Evolutionary conservation across 2,113 vertebrate genomes (phyloP), one percentile per base, ranked within the genome.

Genomic region (Eurypyga helias): DNA sequence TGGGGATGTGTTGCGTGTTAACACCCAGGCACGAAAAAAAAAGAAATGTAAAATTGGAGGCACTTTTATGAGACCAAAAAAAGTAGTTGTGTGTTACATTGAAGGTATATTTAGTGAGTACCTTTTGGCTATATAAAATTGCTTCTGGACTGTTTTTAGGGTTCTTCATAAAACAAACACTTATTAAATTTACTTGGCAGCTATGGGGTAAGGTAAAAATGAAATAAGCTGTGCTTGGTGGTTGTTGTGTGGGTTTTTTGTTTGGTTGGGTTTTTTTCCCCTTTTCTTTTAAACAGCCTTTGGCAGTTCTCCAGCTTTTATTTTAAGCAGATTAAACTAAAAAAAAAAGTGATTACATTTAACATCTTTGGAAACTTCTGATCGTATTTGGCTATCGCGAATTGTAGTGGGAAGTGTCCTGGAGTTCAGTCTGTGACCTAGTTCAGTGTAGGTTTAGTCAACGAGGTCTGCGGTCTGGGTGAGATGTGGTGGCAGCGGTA

Each of bases 181-280:
- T 98, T 98, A 98, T 96, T 98, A 98, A 93, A 97, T 98, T 98
- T 96, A 86, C 90, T 97, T 98, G 97, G 96, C 96, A 98, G 93
- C 95, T 98, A 85, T 95, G 92, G 54, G 18, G 92, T 87, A 96
- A 97, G 86, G 93, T 96, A 93, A 95, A 97, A 96, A 96, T 95
- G 61, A 97, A 96, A 89, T 92, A 90, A 97, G 85, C 95, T 96
- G 64, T 84, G 55, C 77, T 93, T 92, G 48, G 46, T 51, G 7
- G 2, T 29, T 58, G 79, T 78, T 88, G 41, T 41, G 41, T 41
- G 41, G 41, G 41, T 9, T 20, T 41, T 33, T 21, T 16, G 21
- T 7, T 28, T 51, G 24, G 10, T 26, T 26, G 17, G n/a, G 52
- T 20, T 83, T 49, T 46, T 34, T 69, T 51, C 25, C 89, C 29